Base-by-base conservation (phyloP, 2,888 invertebrate genomes). In the Arctia plantaginis region DNA sequence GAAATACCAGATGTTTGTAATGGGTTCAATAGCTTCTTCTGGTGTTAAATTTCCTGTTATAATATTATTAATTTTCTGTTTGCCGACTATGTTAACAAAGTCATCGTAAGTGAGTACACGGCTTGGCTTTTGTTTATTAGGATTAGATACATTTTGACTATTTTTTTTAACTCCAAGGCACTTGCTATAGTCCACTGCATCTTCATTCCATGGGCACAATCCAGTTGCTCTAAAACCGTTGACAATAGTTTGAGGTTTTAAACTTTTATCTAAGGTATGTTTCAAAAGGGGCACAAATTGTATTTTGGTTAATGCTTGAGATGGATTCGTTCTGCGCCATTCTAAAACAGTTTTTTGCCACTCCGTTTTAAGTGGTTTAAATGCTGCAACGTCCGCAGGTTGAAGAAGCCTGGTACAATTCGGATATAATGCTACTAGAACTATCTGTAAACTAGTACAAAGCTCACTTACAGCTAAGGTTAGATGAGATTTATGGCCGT, bases 311-410 rank as follows among this genome's bases (percentile, higher is more conserved):
- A 83, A 65, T 51, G 77, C 69, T 30, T 77, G 55, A 0, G 68
- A 73, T 23, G 78, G 78, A 73, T 82, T 74, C 12, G 72, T 65
- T 78, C 78, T 71, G 15, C 81, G 66, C 86, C 82, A 84, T 62
- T 82, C 66, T 12, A 82, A 70, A 30, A 86, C 78, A 73, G 68
- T 70, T 72, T 80, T 72, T 66, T 77, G 74, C 85, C 85, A 86
- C 59, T 39, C 76, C 55, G 59, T 64, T 81, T 86, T 84, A 6
- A 86, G 70, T 15, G 83, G 81, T 39, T 70, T 81, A 64, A 86
- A 86, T 15, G 83, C 85, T 30, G 83, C 67, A 0, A 85, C 83
- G 55, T 85, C 85, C 8, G 83, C 81, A 35, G 86, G 83, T 51
- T 85, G 85, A 33, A 85, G 47, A 20, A 86, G 18, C 65, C 84